Base-by-base conservation (phyloP, 2,888 invertebrate genomes). In the Dryococelus australis region DNA sequence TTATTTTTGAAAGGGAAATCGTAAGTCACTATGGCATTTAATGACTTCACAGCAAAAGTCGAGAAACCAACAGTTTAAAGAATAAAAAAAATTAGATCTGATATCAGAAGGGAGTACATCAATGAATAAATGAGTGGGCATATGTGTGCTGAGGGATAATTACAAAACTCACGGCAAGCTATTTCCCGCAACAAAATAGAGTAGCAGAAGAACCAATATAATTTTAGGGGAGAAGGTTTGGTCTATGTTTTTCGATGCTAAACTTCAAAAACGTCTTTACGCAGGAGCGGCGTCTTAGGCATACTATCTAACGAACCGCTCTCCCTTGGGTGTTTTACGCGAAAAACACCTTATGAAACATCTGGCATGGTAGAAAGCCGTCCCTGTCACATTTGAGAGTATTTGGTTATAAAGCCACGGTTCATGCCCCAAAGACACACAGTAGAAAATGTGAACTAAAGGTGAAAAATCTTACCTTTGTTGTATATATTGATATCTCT, bases 1-100 rank as follows among this genome's bases (percentile, higher is more conserved):
- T 83, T 83, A 83, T 6, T 83, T 83, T 28, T 83, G 43, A 83
- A 24, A 10, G 83, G 26, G 8, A 83, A 83, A 43, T 83, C 43
- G 13, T 0, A 83, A 24, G 28, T 83, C 12, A 27, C 13, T 83
- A 83, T 16, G 43, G n/a, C 24, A 83, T 83, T 83, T 9, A 35
- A 16, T 3, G 83, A 83, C n/a, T 35, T 83, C 10, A 83, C n/a
- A 27, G 43, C 83, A 10, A 83, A 26, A 27, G 35, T 83, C 26
- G 83, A 83, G 3, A 83, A 28, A 8, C 20, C n/a, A 83, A 83
- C 27, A 9, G 83, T 26, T 27, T 10, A 83, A 43, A 83, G 26
- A 43, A 83, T 83, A 10, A 79, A 79, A 24, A 83, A 83, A 43
- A 10, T 83, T 12, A 28, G 12, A 16, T 43, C 27, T 1, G 83